Conservation (phyloP, 2,888 invertebrate species). For the Resseliella maxima region DNA sequence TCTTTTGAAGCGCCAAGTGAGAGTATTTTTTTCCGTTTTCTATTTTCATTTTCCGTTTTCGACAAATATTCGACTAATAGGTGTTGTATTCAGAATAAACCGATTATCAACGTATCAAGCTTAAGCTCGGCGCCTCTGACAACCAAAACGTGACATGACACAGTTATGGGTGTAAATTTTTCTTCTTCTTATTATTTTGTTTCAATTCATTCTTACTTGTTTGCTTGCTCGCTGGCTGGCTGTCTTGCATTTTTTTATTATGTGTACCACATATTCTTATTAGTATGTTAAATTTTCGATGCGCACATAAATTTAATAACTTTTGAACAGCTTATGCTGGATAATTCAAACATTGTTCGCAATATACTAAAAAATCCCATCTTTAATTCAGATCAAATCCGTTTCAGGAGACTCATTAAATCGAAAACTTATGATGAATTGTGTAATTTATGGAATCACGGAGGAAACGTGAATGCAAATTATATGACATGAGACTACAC, state of each 20-base stretch:
- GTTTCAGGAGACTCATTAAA: conserved; percentile 48
- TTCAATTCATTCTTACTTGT: background rate
- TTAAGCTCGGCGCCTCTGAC: background rate
- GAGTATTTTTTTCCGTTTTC: no score
- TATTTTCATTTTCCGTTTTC: background rate
- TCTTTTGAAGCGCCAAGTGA: no score
- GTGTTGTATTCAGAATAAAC: background rate
- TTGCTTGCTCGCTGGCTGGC: no score
- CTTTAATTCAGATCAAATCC: conserved; percentile 34
- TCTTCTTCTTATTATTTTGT: background rate
- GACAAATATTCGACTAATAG: background rate
- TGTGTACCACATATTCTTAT: background rate
- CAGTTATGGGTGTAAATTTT: no score
- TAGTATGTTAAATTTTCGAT: background rate
- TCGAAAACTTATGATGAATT: conserved; percentile 19
- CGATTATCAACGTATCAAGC: background rate
- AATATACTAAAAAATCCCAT: background rate
- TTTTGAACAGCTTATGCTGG: background rate
- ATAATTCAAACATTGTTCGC: background rate
- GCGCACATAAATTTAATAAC: conserved; percentile 12
- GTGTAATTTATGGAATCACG: conserved; percentile 44
- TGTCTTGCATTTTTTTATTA: background rate
- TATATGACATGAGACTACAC: background rate
- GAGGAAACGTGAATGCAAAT: background rate
- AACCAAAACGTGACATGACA: background rate